phyloP scores from a whole-genome alignment of 2,113 vertebrate genomes.

The Strix aluco region DNA sequence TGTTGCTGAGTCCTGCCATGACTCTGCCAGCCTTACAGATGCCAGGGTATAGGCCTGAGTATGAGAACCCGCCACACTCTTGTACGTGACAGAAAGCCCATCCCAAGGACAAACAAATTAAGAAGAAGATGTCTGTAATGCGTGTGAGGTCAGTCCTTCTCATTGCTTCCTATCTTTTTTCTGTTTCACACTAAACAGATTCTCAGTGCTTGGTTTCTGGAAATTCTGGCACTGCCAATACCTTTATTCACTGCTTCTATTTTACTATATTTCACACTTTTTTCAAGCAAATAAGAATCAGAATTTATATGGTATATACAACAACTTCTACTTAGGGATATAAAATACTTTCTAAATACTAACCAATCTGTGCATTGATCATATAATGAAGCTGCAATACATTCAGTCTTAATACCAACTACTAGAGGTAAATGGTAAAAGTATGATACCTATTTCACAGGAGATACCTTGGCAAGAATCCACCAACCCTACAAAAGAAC shows the following conservation, averaged over 20 bases:
- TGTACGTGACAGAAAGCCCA: not conserved
- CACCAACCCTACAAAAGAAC: not conserved
- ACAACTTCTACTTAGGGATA: not conserved
- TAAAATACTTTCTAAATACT: not conserved
- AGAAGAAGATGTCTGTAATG: not conserved
- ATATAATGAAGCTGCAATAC: not conserved
- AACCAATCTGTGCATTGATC: not conserved
- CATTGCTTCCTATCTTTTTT: not conserved
- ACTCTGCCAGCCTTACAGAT: not conserved
- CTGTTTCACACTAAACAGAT: not conserved
- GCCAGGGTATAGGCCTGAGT: not conserved
- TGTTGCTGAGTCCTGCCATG: not conserved
- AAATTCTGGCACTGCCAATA: not conserved
- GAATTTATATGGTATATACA: not conserved
- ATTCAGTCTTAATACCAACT: not conserved
- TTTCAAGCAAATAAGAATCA: not conserved
- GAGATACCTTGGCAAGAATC: not conserved
- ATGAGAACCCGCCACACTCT: not conserved
- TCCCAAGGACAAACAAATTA: not conserved
- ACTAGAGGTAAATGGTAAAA: not conserved
- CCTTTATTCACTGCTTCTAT: not conserved
- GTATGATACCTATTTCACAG: not conserved
- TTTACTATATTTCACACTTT: not conserved
- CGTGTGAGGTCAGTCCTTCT: not conserved
- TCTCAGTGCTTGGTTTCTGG: not conserved